A percentile compares a stretch with the other conserved stretches of the same genome.
These are phyloP conservation scores for Drosophila hamatofila DNA, from an alignment of 2,888 invertebrate genomes.

Conservation along the genomic window DNA sequence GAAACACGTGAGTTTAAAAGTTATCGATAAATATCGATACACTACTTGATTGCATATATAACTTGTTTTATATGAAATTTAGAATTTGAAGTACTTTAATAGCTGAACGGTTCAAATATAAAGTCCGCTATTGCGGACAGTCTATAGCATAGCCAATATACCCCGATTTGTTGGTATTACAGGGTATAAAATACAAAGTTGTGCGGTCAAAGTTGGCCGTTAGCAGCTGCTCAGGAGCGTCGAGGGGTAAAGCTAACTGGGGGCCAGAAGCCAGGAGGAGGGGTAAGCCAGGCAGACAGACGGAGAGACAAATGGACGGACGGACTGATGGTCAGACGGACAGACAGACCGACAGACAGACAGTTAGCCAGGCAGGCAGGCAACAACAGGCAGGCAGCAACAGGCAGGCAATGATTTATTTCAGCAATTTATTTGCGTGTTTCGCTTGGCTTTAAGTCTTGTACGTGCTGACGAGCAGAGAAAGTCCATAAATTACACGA, in stretches of 20 bases:
- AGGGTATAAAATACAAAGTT: conserved; percentile 4
- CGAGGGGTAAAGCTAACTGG: neutral
- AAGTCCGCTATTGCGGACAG: neutral
- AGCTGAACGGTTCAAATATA: neutral
- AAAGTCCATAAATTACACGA: conserved; percentile 82
- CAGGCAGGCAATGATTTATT: conserved; percentile 79
- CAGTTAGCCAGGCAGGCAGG: neutral
- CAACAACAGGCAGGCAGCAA: conserved; percentile 16
- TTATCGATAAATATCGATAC: neutral
- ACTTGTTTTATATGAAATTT: too few relatives aligned
- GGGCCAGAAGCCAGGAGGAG: neutral
- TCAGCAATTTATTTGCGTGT: conserved; percentile 79
- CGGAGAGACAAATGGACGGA: neutral
- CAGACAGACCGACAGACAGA: neutral
- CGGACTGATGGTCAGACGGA: neutral
- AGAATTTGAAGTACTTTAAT: neutral
- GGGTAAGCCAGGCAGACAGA: neutral
- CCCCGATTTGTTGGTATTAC: neutral
- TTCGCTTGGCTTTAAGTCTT: conserved; percentile 56
- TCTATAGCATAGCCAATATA: too few relatives aligned
- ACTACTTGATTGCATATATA: neutral
- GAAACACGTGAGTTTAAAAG: neutral
- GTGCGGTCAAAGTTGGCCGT: conserved; percentile 73
- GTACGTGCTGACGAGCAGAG: conserved; percentile 75
- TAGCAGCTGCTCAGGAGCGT: conserved; percentile 28